A percentile compares a stretch with the other conserved stretches of the same genome.
These are phyloP conservation scores for Lepilemur septentrionalis DNA, from an alignment of 2,797 vertebrate genomes.

Conservation along the genomic window DNA sequence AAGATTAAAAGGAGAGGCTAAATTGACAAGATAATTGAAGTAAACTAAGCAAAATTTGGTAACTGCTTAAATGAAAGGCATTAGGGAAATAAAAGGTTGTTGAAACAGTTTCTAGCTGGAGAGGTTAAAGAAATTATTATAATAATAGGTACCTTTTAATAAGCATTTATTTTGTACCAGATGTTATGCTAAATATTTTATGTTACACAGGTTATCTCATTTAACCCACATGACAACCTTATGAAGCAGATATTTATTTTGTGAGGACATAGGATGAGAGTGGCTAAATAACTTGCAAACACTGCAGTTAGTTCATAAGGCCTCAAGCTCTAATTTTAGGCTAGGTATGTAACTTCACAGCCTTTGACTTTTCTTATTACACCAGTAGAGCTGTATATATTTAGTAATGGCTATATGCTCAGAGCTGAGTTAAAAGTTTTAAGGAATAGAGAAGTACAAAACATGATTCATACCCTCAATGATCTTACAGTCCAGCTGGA, in stretches of 20 bases:
- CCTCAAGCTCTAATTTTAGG: background rate
- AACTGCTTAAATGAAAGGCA: slow-evolving; percentile 4
- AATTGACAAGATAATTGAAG: background rate
- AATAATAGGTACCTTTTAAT: background rate
- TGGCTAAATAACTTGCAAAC: background rate
- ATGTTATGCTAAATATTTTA: background rate
- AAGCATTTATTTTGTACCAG: background rate
- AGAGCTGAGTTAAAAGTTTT: background rate
- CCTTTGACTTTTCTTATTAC: background rate
- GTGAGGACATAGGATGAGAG: background rate
- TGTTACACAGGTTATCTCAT: background rate
- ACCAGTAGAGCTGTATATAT: background rate
- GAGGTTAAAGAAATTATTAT: background rate
- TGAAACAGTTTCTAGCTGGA: background rate
- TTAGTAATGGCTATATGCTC: background rate
- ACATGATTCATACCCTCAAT: background rate
- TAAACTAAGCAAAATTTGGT: background rate
- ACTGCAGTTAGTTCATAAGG: background rate
- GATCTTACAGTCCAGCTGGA: background rate
- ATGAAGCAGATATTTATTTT: background rate
- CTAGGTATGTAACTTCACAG: background rate
- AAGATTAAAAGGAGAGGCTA: slow-evolving; percentile 21
- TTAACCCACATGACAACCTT: background rate
- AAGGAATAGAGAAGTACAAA: background rate
- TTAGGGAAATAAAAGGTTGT: background rate